Evolutionary conservation across 2,113 vertebrate genomes (phyloP).

Genomic region (Canis aureus): DNA sequence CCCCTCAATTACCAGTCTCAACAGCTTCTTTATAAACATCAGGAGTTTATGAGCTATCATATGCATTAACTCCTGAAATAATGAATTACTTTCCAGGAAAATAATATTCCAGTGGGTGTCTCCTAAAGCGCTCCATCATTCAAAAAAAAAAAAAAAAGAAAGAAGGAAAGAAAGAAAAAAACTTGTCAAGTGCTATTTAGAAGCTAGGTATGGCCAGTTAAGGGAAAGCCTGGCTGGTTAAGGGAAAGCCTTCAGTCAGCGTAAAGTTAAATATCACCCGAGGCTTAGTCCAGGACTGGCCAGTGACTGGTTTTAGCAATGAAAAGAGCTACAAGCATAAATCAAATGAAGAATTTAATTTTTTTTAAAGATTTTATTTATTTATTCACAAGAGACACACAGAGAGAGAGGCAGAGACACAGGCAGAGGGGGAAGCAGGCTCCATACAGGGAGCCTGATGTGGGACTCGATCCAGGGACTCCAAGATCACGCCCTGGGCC

Average conservation of each 20-base stretch:
- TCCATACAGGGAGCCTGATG: too few relatives aligned
- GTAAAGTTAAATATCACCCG: not conserved
- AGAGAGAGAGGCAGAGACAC: too few relatives aligned
- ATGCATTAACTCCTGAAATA: not conserved
- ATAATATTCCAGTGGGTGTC: not conserved
- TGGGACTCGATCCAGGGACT: too few relatives aligned
- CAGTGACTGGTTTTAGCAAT: slow-evolving; percentile 12
- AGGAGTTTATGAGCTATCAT: not conserved
- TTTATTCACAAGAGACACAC: too few relatives aligned
- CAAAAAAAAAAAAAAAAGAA: not conserved
- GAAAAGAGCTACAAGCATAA: not conserved
- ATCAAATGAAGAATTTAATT: not conserved
- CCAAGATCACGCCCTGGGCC: too few relatives aligned
- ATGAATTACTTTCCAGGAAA: not conserved
- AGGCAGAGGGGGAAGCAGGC: too few relatives aligned
- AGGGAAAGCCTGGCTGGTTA: not conserved
- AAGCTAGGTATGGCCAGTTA: not conserved
- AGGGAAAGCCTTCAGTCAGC: not conserved
- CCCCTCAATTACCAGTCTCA: not conserved
- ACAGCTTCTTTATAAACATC: slow-evolving; percentile 3
- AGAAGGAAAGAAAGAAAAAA: not conserved
- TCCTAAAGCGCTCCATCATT: not conserved
- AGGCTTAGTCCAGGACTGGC: not conserved
- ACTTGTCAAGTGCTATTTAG: not conserved
- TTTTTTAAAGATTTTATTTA: not conserved